Conservation (phyloP, 2,113 vertebrate genomes). For the Myotis brandtii region DNA sequence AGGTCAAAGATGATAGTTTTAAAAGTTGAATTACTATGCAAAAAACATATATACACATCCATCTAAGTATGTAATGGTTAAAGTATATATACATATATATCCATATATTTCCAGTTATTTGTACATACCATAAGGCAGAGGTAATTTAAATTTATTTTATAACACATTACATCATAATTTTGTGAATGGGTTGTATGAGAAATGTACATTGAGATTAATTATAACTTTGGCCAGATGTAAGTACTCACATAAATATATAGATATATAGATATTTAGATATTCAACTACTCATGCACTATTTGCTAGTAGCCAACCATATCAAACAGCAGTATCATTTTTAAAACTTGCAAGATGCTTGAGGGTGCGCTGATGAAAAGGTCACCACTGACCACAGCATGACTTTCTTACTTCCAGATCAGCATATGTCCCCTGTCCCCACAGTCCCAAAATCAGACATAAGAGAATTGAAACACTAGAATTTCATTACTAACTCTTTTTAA, state of each 20-base stretch:
- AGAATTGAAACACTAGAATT: not conserved
- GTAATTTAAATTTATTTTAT: slow-evolving; percentile 72
- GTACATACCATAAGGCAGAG: slow-evolving; percentile 40
- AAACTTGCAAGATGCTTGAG: slow-evolving; percentile 84
- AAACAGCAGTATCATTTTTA: slow-evolving; percentile 84
- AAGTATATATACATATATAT: slow-evolving; percentile 88
- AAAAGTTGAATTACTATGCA: slow-evolving; percentile 87
- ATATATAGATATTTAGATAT: slow-evolving; percentile 82
- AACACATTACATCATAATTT: slow-evolving; percentile 72
- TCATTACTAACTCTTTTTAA: not conserved
- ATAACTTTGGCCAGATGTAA: slow-evolving; percentile 19
- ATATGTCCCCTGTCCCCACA: not conserved
- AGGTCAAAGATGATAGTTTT: slow-evolving; percentile 95
- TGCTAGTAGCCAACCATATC: slow-evolving; percentile 85
- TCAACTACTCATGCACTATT: slow-evolving; percentile 87
- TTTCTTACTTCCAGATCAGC: not conserved
- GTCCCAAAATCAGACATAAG: not conserved
- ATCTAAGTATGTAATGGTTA: slow-evolving; percentile 86
- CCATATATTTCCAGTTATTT: slow-evolving; percentile 82
- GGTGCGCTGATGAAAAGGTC: slow-evolving; percentile 83
- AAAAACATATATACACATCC: slow-evolving; percentile 87
- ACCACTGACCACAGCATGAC: slow-evolving; percentile 51
- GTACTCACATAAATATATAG: slow-evolving; percentile 83
- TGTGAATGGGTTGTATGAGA: slow-evolving; percentile 47
- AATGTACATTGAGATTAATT: slow-evolving; percentile 46